Conservation (phyloP, 2,888 invertebrate species). For the Apotomis capreana region DNA sequence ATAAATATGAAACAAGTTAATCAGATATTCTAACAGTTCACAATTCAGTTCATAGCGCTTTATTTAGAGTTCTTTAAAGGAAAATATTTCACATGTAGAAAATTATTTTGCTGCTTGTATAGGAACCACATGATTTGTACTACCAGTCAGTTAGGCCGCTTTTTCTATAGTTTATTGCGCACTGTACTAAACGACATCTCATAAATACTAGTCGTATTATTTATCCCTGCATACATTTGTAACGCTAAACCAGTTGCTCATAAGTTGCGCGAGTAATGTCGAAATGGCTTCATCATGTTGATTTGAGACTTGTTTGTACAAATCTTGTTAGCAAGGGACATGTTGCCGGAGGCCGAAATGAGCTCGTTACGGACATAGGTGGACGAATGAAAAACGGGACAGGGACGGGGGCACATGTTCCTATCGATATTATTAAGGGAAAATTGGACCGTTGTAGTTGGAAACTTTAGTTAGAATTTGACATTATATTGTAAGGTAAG, state of each 20-base stretch:
- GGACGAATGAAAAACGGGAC: constrained; percentile 48
- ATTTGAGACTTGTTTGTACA: constrained; percentile 64
- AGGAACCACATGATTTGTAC: too few relatives aligned
- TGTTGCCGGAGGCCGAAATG: constrained; percentile 53
- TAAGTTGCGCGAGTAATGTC: constrained; percentile 35
- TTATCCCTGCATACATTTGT: not conserved
- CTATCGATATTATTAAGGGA: constrained; percentile 2
- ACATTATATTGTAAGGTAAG: not conserved
- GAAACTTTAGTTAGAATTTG: not conserved
- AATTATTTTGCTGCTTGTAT: too few relatives aligned
- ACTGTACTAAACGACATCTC: too few relatives aligned
- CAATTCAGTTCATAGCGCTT: too few relatives aligned
- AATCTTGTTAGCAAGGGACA: constrained; percentile 63
- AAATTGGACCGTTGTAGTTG: not conserved
- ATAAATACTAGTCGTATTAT: too few relatives aligned
- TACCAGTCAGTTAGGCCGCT: too few relatives aligned
- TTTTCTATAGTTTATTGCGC: too few relatives aligned
- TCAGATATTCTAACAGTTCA: too few relatives aligned
- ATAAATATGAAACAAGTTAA: too few relatives aligned
- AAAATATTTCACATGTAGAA: too few relatives aligned
- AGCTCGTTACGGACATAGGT: constrained; percentile 58
- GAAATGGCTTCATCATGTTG: constrained; percentile 52
- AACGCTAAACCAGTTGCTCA: constrained; percentile 10
- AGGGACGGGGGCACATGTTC: not conserved
- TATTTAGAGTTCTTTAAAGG: too few relatives aligned